Evolutionary conservation across 2,888 invertebrate genomes (phyloP), one percentile per base, ranked within the genome.

Genomic region (Trissolcus japonicus): DNA sequence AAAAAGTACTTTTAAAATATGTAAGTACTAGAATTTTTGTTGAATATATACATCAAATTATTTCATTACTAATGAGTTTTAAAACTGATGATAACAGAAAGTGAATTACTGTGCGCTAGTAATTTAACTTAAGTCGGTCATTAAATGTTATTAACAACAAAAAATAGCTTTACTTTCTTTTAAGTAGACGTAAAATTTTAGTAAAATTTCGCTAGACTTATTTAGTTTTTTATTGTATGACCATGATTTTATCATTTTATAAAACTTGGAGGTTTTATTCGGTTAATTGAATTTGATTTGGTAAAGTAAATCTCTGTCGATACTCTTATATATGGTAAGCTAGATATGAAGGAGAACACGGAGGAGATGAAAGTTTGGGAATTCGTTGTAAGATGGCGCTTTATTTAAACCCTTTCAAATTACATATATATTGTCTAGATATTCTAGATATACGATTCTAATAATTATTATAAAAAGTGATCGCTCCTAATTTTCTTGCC

Each of bases 111-210:
- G 16, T 43, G 4, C 51, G 67, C 53, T n/a, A 59, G 40, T 59
- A 67, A 67, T 59, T 67, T 67, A 53, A 17, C 66, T 13, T 29
- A 53, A 29, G 66, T 53, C 53, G 66, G 59, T 67, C 54, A 63
- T 14, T 11, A 35, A 14, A 40, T 9, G 16, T 40, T 16, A 35
- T n/a, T 4, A 7, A 35, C 17, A 56, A 35, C 9, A 7, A 54
- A 29, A 13, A 29, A 54, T 25, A 25, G n/a, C 6, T 7, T 25
- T 14, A 29, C 6, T 6, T 14, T 16, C 14, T 46, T 6, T 54
- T 29, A 0, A 35, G 11, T 11, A 9, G 9, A 11, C 2, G 7
- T 11, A 35, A 35, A 4, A 25, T 25, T 6, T 35, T 35, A 7
- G 35, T 35, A 2, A 35, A 35, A 35, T 35, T 35, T 35, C 9